Evolutionary conservation across 2,113 vertebrate genomes (phyloP).

Genomic region (Cyprinodon brontotheroides): DNA sequence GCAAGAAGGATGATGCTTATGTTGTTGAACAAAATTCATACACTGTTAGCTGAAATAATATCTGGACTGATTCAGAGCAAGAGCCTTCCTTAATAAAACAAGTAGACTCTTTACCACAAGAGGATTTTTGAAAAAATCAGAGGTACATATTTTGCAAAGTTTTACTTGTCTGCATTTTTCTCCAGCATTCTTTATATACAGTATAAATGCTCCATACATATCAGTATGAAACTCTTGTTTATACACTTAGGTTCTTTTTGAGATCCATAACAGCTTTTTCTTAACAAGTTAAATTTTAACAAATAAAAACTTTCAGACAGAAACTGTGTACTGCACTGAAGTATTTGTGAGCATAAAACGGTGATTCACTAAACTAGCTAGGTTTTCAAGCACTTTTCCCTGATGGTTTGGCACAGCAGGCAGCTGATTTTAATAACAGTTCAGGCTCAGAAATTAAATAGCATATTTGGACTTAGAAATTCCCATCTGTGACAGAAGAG

Average conservation of each 20-base stretch:
- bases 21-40: conserved; percentile 31
- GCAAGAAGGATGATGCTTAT: conserved; percentile 24
- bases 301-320: conserved; percentile 28
- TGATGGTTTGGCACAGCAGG: conserved; percentile 8
- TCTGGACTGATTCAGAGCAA: conserved; percentile 18
- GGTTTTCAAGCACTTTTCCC: conserved; percentile 25
- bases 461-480: conserved; percentile 6
- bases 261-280: conserved; percentile 19
- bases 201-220: not conserved
- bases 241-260: conserved; percentile 20
- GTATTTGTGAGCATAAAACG: conserved; percentile 13
- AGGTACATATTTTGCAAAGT: too few species aligned
- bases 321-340: conserved; percentile 29
- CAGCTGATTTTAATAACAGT: conserved; percentile 31
- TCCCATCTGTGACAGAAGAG: not conserved
- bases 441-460: conserved; percentile 23
- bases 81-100: not conserved
- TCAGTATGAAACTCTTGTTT: conserved; percentile 15
- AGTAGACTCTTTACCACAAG: not conserved
- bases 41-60: conserved; percentile 27
- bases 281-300: conserved; percentile 36
- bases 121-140: not conserved
- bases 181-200: not conserved
- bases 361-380: conserved; percentile 31
- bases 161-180: not conserved